Evolutionary conservation across 2,113 vertebrate species (phyloP).

Genomic region (Typhlomys cinereus): DNA sequence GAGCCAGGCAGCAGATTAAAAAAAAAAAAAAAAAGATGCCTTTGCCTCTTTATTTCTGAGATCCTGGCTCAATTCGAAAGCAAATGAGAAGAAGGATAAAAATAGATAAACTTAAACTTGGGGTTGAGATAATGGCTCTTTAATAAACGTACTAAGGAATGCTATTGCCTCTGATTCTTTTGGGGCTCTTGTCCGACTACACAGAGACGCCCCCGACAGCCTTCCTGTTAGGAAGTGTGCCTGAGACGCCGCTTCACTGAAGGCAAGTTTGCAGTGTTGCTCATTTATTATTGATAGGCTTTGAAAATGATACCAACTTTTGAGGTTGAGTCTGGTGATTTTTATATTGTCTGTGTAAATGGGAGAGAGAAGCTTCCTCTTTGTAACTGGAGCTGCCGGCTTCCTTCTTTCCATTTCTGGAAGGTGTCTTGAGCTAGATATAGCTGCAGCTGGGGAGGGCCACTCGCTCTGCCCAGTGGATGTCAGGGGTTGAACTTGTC

Average conservation of each 20-base stretch:
- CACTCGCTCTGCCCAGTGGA: neutral
- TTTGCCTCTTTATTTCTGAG: slow-evolving; percentile 24
- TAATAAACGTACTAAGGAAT: slow-evolving; percentile 31
- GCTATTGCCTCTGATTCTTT: neutral
- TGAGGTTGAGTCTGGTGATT: slow-evolving; percentile 23
- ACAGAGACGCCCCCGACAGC: neutral
- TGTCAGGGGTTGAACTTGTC: neutral
- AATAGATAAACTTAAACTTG: slow-evolving; percentile 25
- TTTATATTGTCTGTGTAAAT: slow-evolving; percentile 46
- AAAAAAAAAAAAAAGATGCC: neutral
- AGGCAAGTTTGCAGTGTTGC: neutral
- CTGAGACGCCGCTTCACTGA: slow-evolving; percentile 39
- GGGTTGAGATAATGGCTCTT: slow-evolving; percentile 53
- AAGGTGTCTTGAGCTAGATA: slow-evolving; percentile 21
- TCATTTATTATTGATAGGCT: slow-evolving; percentile 70
- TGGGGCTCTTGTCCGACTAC: neutral
- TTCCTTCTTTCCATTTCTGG: slow-evolving; percentile 63
- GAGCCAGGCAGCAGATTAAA: slow-evolving; percentile 52
- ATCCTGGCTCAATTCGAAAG: slow-evolving; percentile 11
- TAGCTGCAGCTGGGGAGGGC: neutral
- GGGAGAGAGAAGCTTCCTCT: slow-evolving; percentile 48
- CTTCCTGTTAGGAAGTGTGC: slow-evolving; percentile 36
- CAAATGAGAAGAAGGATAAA: slow-evolving; percentile 29
- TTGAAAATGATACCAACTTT: slow-evolving; percentile 52
- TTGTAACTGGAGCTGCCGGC: slow-evolving; percentile 12